Evolutionary conservation across 1,140 invertebrate species (phyloP), one percentile per base, ranked within the genome.

Genomic region (Nautilus pompilius): DNA sequence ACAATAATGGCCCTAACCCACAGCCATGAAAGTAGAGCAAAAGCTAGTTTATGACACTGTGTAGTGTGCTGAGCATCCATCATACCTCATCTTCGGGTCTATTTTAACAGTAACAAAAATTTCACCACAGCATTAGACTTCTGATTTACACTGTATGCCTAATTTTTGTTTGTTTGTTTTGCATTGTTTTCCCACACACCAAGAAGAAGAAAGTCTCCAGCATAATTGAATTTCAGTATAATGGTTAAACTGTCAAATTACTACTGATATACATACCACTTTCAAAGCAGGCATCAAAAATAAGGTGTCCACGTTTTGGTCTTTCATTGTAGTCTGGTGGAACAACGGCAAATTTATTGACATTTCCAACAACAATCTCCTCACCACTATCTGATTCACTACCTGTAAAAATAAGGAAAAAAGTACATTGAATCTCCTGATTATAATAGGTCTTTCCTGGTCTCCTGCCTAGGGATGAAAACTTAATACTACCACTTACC

Each of bases 231-330:
- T 20, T 34, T 45, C 33, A 36, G 30, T 26, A 13, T n/a, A 51
- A 8, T 8, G 22, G 8, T 22, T 22, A 26, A 8, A 41, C n/a
- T 10, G n/a, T 10, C 3, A 53, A 46, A 2, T 49, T 29, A 5
- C 15, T n/a, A n/a, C n/a, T n/a, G n/a, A n/a, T n/a, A n/a, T 61
- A 69, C 77, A 77, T 80, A 89, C 89, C 89, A 65, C 93, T 93
- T 84, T 99, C 96, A 82, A 96, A 99, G 3, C 93, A 82, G 13
- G 96, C 96, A 84, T 99, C 96, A 83, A 99, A 99, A 72, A 96
- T 96, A 1, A 99, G 85, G 80, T 98, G 95, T 6, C 96, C 96
- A 65, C 88, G 85, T 82, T 95, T 95, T 17, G 93, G 93, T 83
- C 96, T 95, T 0, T 95, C 95, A 74, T 91, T 93, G 81, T 96